Percentiles rank a stretch among this genome's conserved stretches.
Evolutionary conservation across 2,888 invertebrate species (phyloP).

Genomic region (Julus scandinavius): DNA sequence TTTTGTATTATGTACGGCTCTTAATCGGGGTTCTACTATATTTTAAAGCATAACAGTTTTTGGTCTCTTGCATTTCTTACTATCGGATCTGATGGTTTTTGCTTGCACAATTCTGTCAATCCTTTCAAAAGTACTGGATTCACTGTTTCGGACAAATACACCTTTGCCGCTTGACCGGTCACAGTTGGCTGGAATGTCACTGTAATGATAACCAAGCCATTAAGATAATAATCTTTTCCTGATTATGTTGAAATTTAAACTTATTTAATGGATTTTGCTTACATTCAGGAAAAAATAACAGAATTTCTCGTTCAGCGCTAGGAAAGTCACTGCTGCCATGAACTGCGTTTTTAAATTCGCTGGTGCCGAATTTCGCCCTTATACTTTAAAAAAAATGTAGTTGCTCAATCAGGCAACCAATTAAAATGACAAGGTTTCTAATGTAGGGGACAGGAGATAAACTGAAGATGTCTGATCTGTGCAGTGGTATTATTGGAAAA

Average conservation of each 20-base stretch:
- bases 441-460: too few species aligned
- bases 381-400: conserved; percentile 65
- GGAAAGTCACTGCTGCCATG: conserved; percentile 80
- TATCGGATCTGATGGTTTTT: conserved; percentile 80
- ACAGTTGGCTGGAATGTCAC: conserved; percentile 75
- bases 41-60: too few species aligned
- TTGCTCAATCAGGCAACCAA: too few species aligned
- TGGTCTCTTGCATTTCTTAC: conserved; percentile 61
- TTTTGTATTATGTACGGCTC: too few species aligned
- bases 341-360: conserved; percentile 77
- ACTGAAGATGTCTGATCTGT: too few species aligned
- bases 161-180: conserved; percentile 72
- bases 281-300: conserved; percentile 89
- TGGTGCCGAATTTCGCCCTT: conserved; percentile 78
- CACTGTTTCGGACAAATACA: conserved; percentile 77
- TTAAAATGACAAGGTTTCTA: too few species aligned
- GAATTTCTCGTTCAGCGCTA: conserved; percentile 81
- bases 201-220: conserved; percentile 67
- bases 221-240: not conserved
- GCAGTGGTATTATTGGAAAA: conserved; percentile 78
- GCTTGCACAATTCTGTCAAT: conserved; percentile 74
- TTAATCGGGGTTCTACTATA: too few species aligned
- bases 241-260: not conserved
- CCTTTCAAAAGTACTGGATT: conserved; percentile 73
- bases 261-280: conserved; percentile 63